Percentiles rank a stretch among this genome's conserved stretches.
Evolutionary conservation across 2,797 vertebrate species (phyloP).

Genomic region (Amphiprion clarkii): DNA sequence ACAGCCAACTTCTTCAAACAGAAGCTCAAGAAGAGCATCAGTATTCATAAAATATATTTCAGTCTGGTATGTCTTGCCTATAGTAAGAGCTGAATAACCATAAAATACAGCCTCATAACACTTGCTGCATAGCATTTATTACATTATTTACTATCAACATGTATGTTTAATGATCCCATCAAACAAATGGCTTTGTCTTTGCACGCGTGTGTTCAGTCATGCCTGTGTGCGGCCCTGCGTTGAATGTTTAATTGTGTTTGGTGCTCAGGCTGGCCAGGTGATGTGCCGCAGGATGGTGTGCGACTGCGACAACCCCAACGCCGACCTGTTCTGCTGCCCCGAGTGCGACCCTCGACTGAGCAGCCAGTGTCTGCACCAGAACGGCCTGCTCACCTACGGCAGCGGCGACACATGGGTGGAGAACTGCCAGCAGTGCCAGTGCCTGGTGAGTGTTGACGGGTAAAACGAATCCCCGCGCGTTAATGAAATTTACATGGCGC

Average conservation of each 20-base stretch:
- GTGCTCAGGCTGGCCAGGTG: constrained; percentile 91
- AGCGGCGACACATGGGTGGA: constrained; percentile 98
- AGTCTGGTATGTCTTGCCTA: not conserved
- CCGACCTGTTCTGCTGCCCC: constrained; percentile 97
- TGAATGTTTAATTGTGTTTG: constrained; percentile 29
- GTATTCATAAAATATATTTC: constrained; percentile 37
- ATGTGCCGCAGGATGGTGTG: constrained; percentile 99
- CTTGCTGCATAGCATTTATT: constrained; percentile 23
- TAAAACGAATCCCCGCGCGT: not conserved
- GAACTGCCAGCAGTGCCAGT: constrained; percentile 97
- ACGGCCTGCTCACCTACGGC: constrained; percentile 91
- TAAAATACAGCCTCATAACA: constrained; percentile 38
- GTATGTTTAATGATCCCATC: constrained; percentile 60
- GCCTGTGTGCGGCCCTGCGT: not conserved
- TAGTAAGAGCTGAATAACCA: not conserved
- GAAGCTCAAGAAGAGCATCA: constrained; percentile 27
- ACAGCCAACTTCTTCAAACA: constrained; percentile 33
- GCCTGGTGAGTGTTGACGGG: constrained; percentile 88
- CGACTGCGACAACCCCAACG: constrained; percentile 97
- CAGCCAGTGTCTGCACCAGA: constrained; percentile 97
- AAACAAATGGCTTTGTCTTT: constrained; percentile 40
- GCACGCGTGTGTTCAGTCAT: constrained; percentile 17
- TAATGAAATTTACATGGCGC: not conserved
- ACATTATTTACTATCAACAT: constrained; percentile 57
- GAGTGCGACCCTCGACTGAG: constrained; percentile 97